phyloP scores from a whole-genome alignment of 2,113 vertebrate species.

The Rhea pennata region DNA sequence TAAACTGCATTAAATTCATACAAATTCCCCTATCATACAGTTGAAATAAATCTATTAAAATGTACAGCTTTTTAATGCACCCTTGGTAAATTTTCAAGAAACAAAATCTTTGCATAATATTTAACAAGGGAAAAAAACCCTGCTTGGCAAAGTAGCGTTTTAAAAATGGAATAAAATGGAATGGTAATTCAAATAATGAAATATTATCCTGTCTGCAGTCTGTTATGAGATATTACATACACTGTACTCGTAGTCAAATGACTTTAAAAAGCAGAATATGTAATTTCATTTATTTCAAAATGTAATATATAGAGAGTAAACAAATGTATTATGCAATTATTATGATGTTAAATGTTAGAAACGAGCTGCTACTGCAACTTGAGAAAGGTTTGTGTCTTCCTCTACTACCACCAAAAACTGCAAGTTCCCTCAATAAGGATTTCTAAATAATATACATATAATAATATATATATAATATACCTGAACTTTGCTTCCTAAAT shows the following conservation, averaged over 20 bases:
- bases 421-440: not conserved
- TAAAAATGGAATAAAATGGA: conserved; percentile 36
- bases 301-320: conserved; percentile 36
- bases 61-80: not conserved
- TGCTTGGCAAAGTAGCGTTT: conserved; percentile 26
- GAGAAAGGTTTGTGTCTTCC: not conserved
- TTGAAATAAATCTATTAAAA: conserved; percentile 21
- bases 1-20: not conserved
- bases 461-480: not conserved
- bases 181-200: conserved; percentile 50
- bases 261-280: conserved; percentile 25
- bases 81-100: conserved; percentile 43
- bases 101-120: conserved; percentile 23
- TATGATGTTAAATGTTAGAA: not conserved
- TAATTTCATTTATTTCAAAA: conserved; percentile 44
- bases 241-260: conserved; percentile 30
- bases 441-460: not conserved
- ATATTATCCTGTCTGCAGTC: conserved; percentile 48
- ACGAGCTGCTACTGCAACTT: not conserved
- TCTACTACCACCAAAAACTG: not conserved
- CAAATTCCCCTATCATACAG: not conserved
- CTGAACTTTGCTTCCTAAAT: not conserved
- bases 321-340: not conserved
- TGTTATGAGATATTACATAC: conserved; percentile 44
- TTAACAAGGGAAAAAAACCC: conserved; percentile 60